Conservation (phyloP, 1,140 invertebrate genomes). For the Dermatophagoides farinae region DNA sequence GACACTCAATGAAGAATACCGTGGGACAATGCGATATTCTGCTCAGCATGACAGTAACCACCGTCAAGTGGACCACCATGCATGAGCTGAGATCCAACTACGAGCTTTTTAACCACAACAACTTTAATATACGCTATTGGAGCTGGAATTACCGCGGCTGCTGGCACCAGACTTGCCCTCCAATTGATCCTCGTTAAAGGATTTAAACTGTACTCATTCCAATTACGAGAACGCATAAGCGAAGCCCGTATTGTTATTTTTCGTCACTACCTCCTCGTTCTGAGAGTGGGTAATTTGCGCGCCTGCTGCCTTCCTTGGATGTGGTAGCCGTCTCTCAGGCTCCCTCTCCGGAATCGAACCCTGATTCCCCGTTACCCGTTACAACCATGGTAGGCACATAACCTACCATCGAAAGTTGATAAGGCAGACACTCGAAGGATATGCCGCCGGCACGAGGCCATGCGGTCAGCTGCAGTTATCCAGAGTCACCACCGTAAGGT, state of each 20-base stretch:
- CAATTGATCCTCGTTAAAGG: too few species aligned
- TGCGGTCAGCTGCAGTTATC: not conserved
- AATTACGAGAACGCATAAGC: too few species aligned
- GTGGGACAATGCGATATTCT: slow-evolving; percentile 17
- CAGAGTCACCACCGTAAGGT: not conserved
- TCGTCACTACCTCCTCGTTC: too few species aligned
- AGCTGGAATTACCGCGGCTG: too few species aligned
- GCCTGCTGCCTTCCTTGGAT: slow-evolving; percentile 77
- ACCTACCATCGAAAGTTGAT: too few species aligned
- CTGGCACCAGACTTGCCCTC: too few species aligned
- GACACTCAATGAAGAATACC: slow-evolving; percentile 27
- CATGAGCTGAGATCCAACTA: too few species aligned
- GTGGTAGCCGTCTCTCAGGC: slow-evolving; percentile 76
- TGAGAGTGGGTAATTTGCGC: slow-evolving; percentile 54
- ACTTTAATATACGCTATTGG: too few species aligned
- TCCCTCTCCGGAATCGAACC: slow-evolving; percentile 43
- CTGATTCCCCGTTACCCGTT: slow-evolving; percentile 40
- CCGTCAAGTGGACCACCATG: slow-evolving; percentile 31
- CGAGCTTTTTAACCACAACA: too few species aligned
- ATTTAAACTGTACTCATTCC: too few species aligned
- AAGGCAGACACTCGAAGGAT: not conserved
- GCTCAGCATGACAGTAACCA: not conserved
- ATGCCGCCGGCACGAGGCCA: not conserved
- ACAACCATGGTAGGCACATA: not conserved
- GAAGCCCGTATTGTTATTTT: too few species aligned